These are phyloP conservation scores for Drosophila guanche DNA, from an alignment of 1,140 invertebrate genomes.

Conservation along the genomic window DNA sequence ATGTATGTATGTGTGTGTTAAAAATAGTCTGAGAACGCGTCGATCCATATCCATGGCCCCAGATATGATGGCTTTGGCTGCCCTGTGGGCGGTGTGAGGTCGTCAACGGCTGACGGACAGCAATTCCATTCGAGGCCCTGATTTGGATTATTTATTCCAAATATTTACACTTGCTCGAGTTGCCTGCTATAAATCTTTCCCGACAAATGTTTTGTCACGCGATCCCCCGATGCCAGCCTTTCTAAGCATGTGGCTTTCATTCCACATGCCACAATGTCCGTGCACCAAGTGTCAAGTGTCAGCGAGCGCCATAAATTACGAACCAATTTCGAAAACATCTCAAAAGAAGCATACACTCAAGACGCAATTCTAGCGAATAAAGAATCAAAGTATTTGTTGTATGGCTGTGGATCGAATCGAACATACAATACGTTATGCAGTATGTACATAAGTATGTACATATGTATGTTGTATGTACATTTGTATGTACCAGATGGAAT, in stretches of 20 bases:
- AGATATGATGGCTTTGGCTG: slow-evolving; percentile 12
- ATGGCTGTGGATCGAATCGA: slow-evolving; percentile 12
- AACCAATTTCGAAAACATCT: slow-evolving; percentile 57
- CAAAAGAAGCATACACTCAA: slow-evolving; percentile 5
- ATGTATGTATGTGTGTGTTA: slow-evolving; percentile 35
- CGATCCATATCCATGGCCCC: slow-evolving; percentile 9
- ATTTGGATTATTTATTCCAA: slow-evolving; percentile 49
- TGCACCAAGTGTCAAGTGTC: slow-evolving; percentile 45
- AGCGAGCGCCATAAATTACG: slow-evolving; percentile 65
- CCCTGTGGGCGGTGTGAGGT: slow-evolving; percentile 41
- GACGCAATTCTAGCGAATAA: slow-evolving; percentile 46
- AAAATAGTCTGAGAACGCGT: slow-evolving; percentile 52
- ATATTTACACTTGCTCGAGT: slow-evolving; percentile 47
- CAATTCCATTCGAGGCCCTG: slow-evolving; percentile 34
- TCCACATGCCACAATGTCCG: slow-evolving; percentile 48
- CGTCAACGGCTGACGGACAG: slow-evolving; percentile 40
- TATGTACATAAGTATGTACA: no score
- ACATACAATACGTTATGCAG: not conserved
- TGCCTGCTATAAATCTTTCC: slow-evolving; percentile 15
- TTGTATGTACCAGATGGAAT: slow-evolving; percentile 28
- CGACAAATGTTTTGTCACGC: slow-evolving; percentile 49
- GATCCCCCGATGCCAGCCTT: slow-evolving; percentile 22
- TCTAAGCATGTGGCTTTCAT: slow-evolving; percentile 64
- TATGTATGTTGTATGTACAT: no score
- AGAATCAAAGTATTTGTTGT: slow-evolving; percentile 63